phyloP scores from a whole-genome alignment of 2,113 vertebrate genomes.

The Microtus richardsoni region DNA sequence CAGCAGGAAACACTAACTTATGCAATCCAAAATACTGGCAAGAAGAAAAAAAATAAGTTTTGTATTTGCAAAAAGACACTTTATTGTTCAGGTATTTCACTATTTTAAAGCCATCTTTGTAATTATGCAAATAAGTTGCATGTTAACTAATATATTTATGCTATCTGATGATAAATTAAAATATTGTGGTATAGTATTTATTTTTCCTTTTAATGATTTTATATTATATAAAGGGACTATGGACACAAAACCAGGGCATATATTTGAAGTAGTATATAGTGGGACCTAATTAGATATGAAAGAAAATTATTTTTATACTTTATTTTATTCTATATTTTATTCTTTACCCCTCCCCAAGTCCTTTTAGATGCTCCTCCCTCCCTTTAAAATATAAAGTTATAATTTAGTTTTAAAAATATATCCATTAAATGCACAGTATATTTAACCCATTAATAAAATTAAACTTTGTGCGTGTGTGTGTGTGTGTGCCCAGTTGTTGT shows the following conservation, averaged over 20 bases:
- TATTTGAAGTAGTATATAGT: neutral
- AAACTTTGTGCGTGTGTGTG: neutral
- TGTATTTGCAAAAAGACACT: conserved; percentile 42
- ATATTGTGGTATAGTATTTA: neutral
- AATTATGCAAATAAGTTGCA: neutral
- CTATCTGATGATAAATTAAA: neutral
- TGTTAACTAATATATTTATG: neutral
- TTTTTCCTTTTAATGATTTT: neutral
- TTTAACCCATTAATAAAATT: neutral
- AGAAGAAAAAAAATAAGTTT: conserved; percentile 43
- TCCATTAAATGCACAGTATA: neutral
- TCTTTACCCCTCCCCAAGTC: neutral
- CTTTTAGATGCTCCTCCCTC: neutral
- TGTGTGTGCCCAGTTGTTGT: neutral
- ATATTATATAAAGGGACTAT: neutral
- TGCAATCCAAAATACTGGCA: conserved; percentile 65
- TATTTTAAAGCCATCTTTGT: conserved; percentile 31
- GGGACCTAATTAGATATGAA: neutral
- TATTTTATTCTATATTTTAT: neutral
- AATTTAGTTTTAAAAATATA: conserved; percentile 6
- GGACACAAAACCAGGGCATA: neutral
- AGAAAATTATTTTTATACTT: neutral
- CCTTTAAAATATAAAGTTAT: neutral
- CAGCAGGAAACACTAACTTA: conserved; percentile 77
- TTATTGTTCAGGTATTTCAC: conserved; percentile 25